phyloP scores from a whole-genome alignment of 2,797 vertebrate species.

The Ataeniobius toweri region DNA sequence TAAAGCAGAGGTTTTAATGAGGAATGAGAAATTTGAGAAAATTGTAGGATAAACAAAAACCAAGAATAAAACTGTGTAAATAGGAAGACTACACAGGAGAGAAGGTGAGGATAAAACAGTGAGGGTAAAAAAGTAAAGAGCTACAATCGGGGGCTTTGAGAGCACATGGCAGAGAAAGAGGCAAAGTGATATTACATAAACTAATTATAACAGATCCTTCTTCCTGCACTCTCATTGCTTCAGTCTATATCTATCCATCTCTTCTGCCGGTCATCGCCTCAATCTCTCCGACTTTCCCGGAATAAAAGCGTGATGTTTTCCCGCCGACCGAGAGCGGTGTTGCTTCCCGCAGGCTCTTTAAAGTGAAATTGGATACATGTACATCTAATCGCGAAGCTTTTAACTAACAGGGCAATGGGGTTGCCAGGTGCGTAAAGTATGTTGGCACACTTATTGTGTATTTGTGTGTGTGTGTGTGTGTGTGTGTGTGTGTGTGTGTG shows the following conservation, averaged over 20 bases:
- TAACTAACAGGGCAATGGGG: slow-evolving; percentile 72
- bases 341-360: slow-evolving; percentile 80
- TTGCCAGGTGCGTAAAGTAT: slow-evolving; percentile 75
- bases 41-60: not conserved
- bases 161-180: slow-evolving; percentile 36
- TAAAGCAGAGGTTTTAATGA: not conserved
- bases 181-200: slow-evolving; percentile 67
- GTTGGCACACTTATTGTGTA: slow-evolving; percentile 46
- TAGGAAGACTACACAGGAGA: not conserved
- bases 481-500: slow-evolving; percentile 24
- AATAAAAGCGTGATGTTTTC: slow-evolving; percentile 75
- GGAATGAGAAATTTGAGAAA: not conserved
- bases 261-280: slow-evolving; percentile 69
- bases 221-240: slow-evolving; percentile 70
- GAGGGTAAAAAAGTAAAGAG: not conserved
- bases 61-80: not conserved
- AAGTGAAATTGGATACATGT: slow-evolving; percentile 71
- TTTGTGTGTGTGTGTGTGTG: slow-evolving; percentile 37
- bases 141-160: slow-evolving; percentile 12
- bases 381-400: slow-evolving; percentile 77
- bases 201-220: slow-evolving; percentile 63
- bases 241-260: slow-evolving; percentile 62
- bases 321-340: slow-evolving; percentile 67
- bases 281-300: slow-evolving; percentile 70
- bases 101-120: slow-evolving; percentile 13